Conservation (phyloP, 2,797 vertebrate genomes). For the Brachyrhaphis roseni region DNA sequence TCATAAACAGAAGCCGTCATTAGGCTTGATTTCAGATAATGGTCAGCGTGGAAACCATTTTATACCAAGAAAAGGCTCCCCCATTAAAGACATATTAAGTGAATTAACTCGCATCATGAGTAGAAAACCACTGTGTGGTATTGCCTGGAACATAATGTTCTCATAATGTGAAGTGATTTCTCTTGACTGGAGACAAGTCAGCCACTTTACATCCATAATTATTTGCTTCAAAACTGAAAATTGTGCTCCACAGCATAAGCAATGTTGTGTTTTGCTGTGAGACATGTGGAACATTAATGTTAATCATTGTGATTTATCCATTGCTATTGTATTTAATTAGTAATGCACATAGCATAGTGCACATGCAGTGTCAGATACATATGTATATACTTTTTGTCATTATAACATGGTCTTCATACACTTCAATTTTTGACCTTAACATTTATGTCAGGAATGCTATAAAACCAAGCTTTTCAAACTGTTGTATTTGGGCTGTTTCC, state of each 20-base stretch:
- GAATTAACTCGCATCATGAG: constrained; percentile 80
- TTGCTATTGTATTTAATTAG: background rate
- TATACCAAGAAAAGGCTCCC: constrained; percentile 76
- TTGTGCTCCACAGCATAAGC: constrained; percentile 7
- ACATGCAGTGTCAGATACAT: no score
- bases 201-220: constrained; percentile 69
- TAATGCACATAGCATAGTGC: background rate
- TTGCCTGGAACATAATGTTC: constrained; percentile 76
- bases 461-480: background rate
- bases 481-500: background rate
- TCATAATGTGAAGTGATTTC: constrained; percentile 80
- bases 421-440: background rate
- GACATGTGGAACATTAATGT: background rate
- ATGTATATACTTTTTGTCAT: background rate
- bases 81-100: constrained; percentile 84
- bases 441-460: background rate
- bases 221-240: constrained; percentile 51
- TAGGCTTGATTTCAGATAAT: constrained; percentile 83
- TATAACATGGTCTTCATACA: background rate
- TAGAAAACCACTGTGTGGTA: constrained; percentile 72
- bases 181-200: constrained; percentile 72
- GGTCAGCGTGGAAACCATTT: constrained; percentile 80
- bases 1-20: constrained; percentile 79
- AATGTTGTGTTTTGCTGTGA: background rate
- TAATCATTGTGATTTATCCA: background rate